Base-by-base conservation (phyloP, 30 jellyfish, hydroid and myxozoan species). In the Euphysa ruthae region DNA sequence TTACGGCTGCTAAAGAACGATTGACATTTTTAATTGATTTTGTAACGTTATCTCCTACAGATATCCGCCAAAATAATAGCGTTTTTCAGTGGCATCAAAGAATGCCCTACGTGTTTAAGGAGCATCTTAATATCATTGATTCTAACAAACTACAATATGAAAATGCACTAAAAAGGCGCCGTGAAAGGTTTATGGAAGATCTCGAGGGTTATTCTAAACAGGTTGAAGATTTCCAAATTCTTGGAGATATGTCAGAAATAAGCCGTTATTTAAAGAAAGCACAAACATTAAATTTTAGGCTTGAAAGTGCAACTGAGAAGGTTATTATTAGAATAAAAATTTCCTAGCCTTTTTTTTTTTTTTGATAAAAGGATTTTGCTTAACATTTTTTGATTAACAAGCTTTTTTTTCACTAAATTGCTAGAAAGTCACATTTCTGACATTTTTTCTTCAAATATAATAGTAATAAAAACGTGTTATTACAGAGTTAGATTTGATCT, bases 1-100 rank as follows among this genome's bases (percentile, higher is more conserved):
- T 87, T 56, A 60, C 63, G 49, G 87, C 68, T 63, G 82, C 94
- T 13, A 79, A 73, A 63, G 94, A 87, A 19, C 70, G 94, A 12
- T 35, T 79, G 70, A 58, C 64, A 38, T 87, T 87, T 50, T 50
- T 87, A 66, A 87, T 87, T 33, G 97, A 87, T 58, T 87, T 79
- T 63, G 62, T 91, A 13, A 79, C 97, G 20, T 73, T 87, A 46
- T 90, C 97, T 0, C 94, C 97, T 0, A 94, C 94, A 0, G 97
- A 87, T 58, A 87, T 87, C 43, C 85, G 97, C 15, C 52, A 72
- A 58, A 87, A 87, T 55, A 87, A 79, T 64, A 72, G 55, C 10
- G 97, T 78, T 15, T 87, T 87, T 66, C 97, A 87, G 56, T 87
- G 97, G 97, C 97, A 87, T 33, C 94, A 79, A 42, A 60, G 97